These are phyloP conservation scores for Helostoma temminkii DNA, from an alignment of 2,797 vertebrate species.

Conservation along the genomic window DNA sequence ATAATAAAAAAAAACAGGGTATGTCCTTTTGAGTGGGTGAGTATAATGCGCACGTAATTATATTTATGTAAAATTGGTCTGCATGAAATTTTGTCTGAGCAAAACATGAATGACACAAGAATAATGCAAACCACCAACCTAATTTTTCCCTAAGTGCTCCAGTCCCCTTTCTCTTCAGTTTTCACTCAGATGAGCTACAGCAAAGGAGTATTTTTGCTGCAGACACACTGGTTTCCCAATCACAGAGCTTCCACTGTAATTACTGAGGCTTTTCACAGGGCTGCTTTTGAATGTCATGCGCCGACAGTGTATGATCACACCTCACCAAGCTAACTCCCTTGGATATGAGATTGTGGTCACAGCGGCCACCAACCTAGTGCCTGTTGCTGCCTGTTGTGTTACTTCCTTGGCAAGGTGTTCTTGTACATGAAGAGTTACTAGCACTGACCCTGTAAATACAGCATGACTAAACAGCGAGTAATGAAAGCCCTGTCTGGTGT, in stretches of 20 bases:
- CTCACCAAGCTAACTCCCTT: slow-evolving; percentile 46
- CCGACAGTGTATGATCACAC: slow-evolving; percentile 60
- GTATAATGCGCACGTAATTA: no score
- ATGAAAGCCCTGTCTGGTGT: slow-evolving; percentile 79
- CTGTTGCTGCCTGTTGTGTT: slow-evolving; percentile 49
- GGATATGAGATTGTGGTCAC: slow-evolving; percentile 54
- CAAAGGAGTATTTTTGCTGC: slow-evolving; percentile 32
- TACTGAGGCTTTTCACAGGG: slow-evolving; percentile 65
- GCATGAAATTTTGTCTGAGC: not conserved
- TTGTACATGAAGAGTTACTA: slow-evolving; percentile 66
- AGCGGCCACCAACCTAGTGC: slow-evolving; percentile 27
- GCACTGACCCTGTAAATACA: slow-evolving; percentile 76
- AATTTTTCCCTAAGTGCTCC: slow-evolving; percentile 20
- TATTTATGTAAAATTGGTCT: not conserved
- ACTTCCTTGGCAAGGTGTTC: slow-evolving; percentile 56
- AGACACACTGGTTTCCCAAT: slow-evolving; percentile 51
- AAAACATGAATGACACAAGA: not conserved
- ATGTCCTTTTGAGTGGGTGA: no score
- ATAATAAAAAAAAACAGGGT: no score
- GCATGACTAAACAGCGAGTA: slow-evolving; percentile 81
- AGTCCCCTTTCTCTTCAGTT: slow-evolving; percentile 28
- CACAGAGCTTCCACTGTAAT: slow-evolving; percentile 61
- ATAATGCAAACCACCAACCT: not conserved
- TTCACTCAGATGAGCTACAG: slow-evolving; percentile 51
- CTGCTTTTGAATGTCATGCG: slow-evolving; percentile 55